Evolutionary conservation across 1,140 invertebrate genomes (phyloP).

Genomic region (Neomicropteryx cornuta): DNA sequence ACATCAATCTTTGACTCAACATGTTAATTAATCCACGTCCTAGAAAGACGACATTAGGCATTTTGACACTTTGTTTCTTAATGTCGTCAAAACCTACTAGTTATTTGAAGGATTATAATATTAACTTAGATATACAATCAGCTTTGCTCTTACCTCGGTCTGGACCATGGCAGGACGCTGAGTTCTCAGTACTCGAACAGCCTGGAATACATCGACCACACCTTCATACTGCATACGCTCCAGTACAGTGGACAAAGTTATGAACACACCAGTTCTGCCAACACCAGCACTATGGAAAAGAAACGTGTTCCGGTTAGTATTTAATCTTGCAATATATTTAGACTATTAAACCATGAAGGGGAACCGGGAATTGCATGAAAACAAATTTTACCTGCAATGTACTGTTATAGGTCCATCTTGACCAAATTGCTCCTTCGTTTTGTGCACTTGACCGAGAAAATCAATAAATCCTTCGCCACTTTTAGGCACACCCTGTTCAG

Average conservation of each 20-base stretch:
- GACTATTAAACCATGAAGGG: not conserved
- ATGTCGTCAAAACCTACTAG: too few species aligned
- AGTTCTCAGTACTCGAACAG: constrained; percentile 92
- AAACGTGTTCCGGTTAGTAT: constrained; percentile 1
- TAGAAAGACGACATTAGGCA: too few species aligned
- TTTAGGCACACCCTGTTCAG: constrained; percentile 95
- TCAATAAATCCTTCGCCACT: constrained; percentile 97
- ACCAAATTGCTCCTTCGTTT: constrained; percentile 99
- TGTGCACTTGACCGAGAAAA: constrained; percentile 97
- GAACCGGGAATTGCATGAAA: too few species aligned
- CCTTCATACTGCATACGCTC: constrained; percentile 99
- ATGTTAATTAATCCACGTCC: too few species aligned
- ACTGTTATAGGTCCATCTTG: constrained; percentile 99
- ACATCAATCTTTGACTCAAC: too few species aligned
- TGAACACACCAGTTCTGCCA: constrained; percentile 96
- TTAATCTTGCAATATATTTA: not conserved
- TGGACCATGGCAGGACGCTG: constrained; percentile 99
- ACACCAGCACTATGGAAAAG: constrained; percentile 66
- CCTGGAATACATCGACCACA: constrained; percentile 98
- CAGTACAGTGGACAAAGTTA: constrained; percentile 94
- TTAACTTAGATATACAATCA: too few species aligned
- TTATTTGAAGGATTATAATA: too few species aligned
- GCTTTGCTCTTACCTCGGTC: constrained; percentile 67
- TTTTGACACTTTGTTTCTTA: too few species aligned
- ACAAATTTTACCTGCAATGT: constrained; percentile 95